Evolutionary conservation across 1,140 invertebrate genomes (phyloP).

Genomic region (Condylostylus longicornis): DNA sequence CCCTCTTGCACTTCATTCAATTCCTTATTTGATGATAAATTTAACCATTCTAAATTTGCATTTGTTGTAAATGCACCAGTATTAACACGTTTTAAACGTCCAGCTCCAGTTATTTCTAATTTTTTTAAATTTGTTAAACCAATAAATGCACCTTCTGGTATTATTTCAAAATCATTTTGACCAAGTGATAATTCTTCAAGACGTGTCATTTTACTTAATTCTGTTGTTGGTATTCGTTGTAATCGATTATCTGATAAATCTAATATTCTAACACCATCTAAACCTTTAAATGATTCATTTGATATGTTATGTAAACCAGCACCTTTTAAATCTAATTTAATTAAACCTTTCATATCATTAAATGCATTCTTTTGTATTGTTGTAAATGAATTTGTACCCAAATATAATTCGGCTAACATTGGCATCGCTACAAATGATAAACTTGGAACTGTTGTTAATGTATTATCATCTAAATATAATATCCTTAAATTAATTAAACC

Average conservation of each 20-base stretch:
- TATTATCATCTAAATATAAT: slow-evolving; percentile 73
- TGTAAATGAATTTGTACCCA: slow-evolving; percentile 66
- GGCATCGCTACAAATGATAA: slow-evolving; percentile 54
- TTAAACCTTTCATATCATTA: slow-evolving; percentile 53
- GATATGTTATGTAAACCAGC: slow-evolving; percentile 63
- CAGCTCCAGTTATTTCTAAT: slow-evolving; percentile 63
- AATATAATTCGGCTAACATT: slow-evolving; percentile 63
- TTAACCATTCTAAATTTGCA: slow-evolving; percentile 60
- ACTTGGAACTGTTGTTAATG: slow-evolving; percentile 52
- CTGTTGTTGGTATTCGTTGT: slow-evolving; percentile 53
- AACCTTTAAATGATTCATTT: slow-evolving; percentile 56
- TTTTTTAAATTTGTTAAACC: slow-evolving; percentile 59
- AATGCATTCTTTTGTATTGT: slow-evolving; percentile 59
- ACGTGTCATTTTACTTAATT: slow-evolving; percentile 49
- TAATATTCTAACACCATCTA: slow-evolving; percentile 54
- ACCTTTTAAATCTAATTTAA: slow-evolving; percentile 61
- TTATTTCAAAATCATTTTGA: slow-evolving; percentile 58
- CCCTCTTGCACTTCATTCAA: slow-evolving; percentile 57
- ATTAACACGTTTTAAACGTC: slow-evolving; percentile 50
- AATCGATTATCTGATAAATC: slow-evolving; percentile 67
- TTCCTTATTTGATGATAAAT: slow-evolving; percentile 61
- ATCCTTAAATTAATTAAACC: slow-evolving; percentile 61
- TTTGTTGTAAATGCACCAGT: slow-evolving; percentile 64
- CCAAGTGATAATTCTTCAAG: slow-evolving; percentile 67
- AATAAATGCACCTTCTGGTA: slow-evolving; percentile 57